These are phyloP conservation scores for Erebia epiphron DNA, from an alignment of 2,888 invertebrate genomes.

Conservation along the genomic window DNA sequence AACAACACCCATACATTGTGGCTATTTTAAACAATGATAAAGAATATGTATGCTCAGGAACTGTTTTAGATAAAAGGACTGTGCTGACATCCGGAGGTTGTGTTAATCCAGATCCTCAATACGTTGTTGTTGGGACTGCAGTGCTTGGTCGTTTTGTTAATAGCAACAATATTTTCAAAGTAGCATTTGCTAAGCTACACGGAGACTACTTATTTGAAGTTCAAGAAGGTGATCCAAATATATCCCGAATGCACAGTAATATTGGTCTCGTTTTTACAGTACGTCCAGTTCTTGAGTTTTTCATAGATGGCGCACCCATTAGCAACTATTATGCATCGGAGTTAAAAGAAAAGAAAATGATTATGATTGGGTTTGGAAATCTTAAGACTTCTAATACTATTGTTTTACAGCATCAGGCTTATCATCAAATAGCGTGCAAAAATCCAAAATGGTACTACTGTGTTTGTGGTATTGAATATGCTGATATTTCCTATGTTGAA, in stretches of 20 bases:
- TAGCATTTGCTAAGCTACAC: conserved; percentile 52
- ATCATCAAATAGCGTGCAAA: conserved; percentile 56
- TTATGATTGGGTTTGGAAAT: conserved; percentile 58
- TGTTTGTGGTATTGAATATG: conserved; percentile 60
- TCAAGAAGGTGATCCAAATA: conserved; percentile 46
- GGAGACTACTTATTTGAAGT: conserved; percentile 55
- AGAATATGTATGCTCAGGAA: conserved; percentile 61
- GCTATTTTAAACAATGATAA: conserved; percentile 53
- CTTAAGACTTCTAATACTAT: conserved; percentile 42
- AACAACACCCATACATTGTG: conserved; percentile 61
- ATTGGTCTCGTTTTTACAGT: conserved; percentile 59
- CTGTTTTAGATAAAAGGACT: conserved; percentile 52
- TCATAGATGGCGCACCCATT: conserved; percentile 49
- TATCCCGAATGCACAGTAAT: conserved; percentile 58
- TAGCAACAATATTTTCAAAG: conserved; percentile 48
- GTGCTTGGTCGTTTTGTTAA: conserved; percentile 46
- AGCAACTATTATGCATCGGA: conserved; percentile 56
- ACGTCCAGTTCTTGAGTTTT: conserved; percentile 49
- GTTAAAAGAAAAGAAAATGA: conserved; percentile 50
- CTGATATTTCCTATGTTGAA: conserved; percentile 45
- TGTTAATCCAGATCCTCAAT: conserved; percentile 48
- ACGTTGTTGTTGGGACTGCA: conserved; percentile 55
- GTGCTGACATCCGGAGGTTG: conserved; percentile 67
- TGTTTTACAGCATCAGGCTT: conserved; percentile 56
- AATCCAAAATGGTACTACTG: conserved; percentile 69